Evolutionary conservation across 2,888 invertebrate genomes (phyloP).

Genomic region (Brachyptera risi): DNA sequence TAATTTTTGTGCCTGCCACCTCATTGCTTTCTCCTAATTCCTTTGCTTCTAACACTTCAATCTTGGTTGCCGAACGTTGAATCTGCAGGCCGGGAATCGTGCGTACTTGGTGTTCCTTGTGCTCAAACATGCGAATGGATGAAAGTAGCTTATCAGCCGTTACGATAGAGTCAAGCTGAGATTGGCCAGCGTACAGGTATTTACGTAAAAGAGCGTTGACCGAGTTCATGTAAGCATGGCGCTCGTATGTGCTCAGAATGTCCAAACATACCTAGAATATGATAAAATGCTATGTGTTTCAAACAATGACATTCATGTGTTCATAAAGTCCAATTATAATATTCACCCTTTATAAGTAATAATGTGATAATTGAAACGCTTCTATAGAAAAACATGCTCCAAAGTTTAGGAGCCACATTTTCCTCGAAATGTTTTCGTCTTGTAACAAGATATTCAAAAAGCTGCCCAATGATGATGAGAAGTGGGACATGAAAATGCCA

Average conservation of each 20-base stretch:
- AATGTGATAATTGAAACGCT: no score
- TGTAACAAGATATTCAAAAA: no score
- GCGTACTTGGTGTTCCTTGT: not conserved
- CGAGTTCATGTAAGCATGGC: constrained; percentile 11
- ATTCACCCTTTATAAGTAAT: no score
- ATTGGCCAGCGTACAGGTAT: constrained; percentile 25
- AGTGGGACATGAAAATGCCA: no score
- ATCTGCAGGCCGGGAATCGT: not conserved
- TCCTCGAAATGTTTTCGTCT: no score
- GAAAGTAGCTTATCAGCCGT: constrained; percentile 18
- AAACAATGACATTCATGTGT: no score
- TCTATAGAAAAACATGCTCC: no score
- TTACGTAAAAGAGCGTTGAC: constrained; percentile 21
- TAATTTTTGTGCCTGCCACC: no score
- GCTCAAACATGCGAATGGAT: not conserved
- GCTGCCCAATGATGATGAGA: no score
- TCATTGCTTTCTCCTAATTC: not conserved
- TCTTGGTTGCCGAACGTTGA: not conserved
- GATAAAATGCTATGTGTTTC: no score
- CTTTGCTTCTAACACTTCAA: not conserved
- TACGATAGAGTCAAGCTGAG: constrained; percentile 23
- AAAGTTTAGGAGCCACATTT: no score
- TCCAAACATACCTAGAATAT: constrained; percentile 8
- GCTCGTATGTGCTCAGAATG: not conserved
- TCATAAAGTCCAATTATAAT: no score